Conservation (phyloP, 2,113 vertebrate genomes). For the Colaptes auratus region DNA sequence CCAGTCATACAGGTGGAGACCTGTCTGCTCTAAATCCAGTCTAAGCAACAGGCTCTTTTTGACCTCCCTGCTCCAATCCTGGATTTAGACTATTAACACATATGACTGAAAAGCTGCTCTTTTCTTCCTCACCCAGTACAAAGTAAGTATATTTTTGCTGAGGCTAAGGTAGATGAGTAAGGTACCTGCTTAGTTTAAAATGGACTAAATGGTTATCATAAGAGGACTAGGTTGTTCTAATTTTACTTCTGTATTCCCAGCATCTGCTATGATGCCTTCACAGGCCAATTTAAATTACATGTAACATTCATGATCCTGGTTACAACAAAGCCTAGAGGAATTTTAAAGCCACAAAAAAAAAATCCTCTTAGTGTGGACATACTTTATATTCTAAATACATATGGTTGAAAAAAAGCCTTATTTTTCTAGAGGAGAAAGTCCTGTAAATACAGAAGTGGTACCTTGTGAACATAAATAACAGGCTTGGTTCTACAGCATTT, state of each 20-base stretch:
- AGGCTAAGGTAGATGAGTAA: background rate
- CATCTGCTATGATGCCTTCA: background rate
- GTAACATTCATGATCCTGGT: background rate
- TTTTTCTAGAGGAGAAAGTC: background rate
- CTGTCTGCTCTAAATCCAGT: conserved; percentile 33
- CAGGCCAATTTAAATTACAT: background rate
- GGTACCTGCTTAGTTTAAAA: background rate
- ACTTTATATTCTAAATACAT: background rate
- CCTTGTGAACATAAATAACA: background rate
- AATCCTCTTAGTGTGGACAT: background rate
- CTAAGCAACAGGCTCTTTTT: background rate
- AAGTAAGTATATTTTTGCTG: background rate
- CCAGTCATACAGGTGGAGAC: conserved; percentile 27
- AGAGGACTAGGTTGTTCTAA: background rate
- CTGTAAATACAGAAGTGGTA: background rate
- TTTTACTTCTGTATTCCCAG: background rate
- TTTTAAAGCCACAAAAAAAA: background rate
- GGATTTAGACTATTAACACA: conserved; percentile 20
- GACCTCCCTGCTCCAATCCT: background rate
- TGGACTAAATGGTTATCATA: background rate
- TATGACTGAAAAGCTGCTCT: background rate
- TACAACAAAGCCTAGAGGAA: background rate
- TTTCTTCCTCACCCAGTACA: background rate
- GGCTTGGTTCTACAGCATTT: background rate
- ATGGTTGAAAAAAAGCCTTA: background rate